A percentile compares a stretch with the other conserved stretches of the same genome.
phyloP scores from a whole-genome alignment of 1,140 invertebrate species.

The Whitmania pigra region DNA sequence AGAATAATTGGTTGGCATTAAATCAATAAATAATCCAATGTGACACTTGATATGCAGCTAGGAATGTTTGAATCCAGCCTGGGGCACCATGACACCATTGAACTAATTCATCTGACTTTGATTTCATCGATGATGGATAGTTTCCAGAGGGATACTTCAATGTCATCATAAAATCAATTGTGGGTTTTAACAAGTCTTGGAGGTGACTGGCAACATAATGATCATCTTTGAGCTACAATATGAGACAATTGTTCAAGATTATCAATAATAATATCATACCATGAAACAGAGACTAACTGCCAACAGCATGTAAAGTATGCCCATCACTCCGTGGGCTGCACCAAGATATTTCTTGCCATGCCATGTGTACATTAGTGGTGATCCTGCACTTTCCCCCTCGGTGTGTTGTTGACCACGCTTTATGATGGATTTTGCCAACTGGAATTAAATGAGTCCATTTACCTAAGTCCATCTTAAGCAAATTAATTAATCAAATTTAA shows the following conservation, averaged over 20 bases:
- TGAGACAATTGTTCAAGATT: not conserved
- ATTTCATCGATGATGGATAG: constrained; percentile 66
- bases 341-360: constrained; percentile 75
- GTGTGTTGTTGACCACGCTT: constrained; percentile 52
- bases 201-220: constrained; percentile 43
- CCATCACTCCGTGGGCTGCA: constrained; percentile 71
- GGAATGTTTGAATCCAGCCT: constrained; percentile 64
- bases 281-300: constrained; percentile 46
- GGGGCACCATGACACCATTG: constrained; percentile 94
- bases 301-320: constrained; percentile 68
- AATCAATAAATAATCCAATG: constrained; percentile 3
- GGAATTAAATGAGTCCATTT: constrained; percentile 27
- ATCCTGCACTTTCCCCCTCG: constrained; percentile 29
- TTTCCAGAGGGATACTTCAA: constrained; percentile 61
- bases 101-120: constrained; percentile 60
- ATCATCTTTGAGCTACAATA: not conserved
- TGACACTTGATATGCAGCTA: constrained; percentile 53
- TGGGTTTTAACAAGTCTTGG: constrained; percentile 45
- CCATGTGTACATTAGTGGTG: constrained; percentile 69
- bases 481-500: not conserved
- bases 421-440: constrained; percentile 55
- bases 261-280: not conserved
- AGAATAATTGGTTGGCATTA: not conserved
- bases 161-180: constrained; percentile 52
- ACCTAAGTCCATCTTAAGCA: not conserved